Evolutionary conservation across 30 jellyfish, hydroid and myxozoan genomes (phyloP), one percentile per base, ranked within the genome.

Genomic region (Aurelia coerulea): DNA sequence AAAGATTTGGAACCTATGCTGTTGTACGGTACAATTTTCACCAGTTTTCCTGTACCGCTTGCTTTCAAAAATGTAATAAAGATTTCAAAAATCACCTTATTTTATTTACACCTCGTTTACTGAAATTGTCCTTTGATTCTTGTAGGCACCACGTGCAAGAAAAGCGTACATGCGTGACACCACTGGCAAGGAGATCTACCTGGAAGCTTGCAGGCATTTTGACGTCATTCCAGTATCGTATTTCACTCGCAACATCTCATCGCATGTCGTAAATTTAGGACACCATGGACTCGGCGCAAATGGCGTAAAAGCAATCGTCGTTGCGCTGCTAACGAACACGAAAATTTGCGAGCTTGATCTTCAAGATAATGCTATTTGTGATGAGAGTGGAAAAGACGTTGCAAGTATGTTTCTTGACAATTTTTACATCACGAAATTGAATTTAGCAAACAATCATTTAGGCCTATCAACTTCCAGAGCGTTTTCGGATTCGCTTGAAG

Each of bases 251-350:
- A 83, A 83, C 72, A 83, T 83, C 29, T 49, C 92, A 16, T 70
- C 92, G 29, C 12, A 32, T 1, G 86, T 54, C 68, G 92, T 83
- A 41, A 83, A 72, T 72, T 17, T 83, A 46, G 92, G 86, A 66
- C 92, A 83, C 60, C 92, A 83, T 62, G 92, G 92, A 12, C 80
- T 83, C 2, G 92, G 92, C 63, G 81, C 63, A 33, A 68, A 74
- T 32, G 94, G 94, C 62, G 76, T 85, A 19, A 85, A 85, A 19
- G 81, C 94, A 2, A 62, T 85, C 32, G 88, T 76, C 7, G 79
- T 74, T 50, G 94, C 94, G 31, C 53, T 85, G 53, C 60, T 85
- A 76, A 81, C 68, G 64, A 85, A 85, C 68, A 85, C 94, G 14
- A 85, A 74, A 64, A 68, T 85, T 8, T 18, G 54, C 74, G 88